Conservation (phyloP, 2,888 invertebrate genomes). For the Notodonta ziczac region DNA sequence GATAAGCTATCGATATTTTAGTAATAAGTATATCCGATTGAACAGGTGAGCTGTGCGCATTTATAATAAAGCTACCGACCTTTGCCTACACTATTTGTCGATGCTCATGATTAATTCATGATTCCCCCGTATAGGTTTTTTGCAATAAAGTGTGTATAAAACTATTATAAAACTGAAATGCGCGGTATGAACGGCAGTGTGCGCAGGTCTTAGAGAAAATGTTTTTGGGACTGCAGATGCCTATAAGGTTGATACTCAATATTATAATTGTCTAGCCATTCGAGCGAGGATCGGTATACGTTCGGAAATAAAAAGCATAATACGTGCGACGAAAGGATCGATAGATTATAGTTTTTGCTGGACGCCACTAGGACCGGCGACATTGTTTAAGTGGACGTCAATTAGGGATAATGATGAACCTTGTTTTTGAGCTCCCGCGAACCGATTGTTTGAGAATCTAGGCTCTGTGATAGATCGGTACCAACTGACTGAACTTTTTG, state of each 20-base stretch:
- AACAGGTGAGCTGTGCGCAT: slow-evolving; percentile 66
- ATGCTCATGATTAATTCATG: slow-evolving; percentile 78
- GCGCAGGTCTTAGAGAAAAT: slow-evolving; percentile 34
- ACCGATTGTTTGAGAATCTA: slow-evolving; percentile 57
- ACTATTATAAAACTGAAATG: slow-evolving; percentile 41
- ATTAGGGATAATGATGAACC: slow-evolving; percentile 79
- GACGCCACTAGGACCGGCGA: slow-evolving; percentile 64
- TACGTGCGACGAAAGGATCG: slow-evolving; percentile 74
- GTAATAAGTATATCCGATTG: slow-evolving; percentile 51
- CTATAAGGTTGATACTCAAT: slow-evolving; percentile 57
- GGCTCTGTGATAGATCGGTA: slow-evolving; percentile 44
- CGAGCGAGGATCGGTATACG: slow-evolving; percentile 68
- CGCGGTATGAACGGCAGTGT: slow-evolving; percentile 41
- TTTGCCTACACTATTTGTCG: slow-evolving; percentile 78
- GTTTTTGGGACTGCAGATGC: slow-evolving; percentile 45
- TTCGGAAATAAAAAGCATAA: slow-evolving; percentile 68
- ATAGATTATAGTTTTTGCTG: slow-evolving; percentile 77
- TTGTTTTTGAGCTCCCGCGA: slow-evolving; percentile 59
- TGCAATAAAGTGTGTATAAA: slow-evolving; percentile 68
- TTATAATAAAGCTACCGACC: slow-evolving; percentile 75
- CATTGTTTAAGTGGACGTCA: slow-evolving; percentile 76
- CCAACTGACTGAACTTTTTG: slow-evolving; percentile 28
- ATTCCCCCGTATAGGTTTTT: slow-evolving; percentile 59
- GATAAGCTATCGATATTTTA: slow-evolving; percentile 20
- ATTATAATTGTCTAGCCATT: slow-evolving; percentile 72